Evolutionary conservation across 1,140 invertebrate species (phyloP).

Genomic region (Trinorchestia longiramus): DNA sequence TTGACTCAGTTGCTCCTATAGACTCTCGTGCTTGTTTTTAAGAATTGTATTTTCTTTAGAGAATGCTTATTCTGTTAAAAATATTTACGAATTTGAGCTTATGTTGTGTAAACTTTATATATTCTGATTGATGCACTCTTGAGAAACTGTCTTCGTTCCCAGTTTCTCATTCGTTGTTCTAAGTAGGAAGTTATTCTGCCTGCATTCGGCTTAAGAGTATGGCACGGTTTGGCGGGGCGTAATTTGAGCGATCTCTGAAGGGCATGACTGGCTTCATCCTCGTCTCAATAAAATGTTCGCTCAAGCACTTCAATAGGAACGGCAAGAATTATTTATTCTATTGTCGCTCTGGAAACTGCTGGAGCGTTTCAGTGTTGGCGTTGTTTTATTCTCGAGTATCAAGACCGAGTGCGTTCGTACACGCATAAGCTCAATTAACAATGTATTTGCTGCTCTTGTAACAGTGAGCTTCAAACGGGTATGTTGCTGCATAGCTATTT

Average conservation of each 20-base stretch:
- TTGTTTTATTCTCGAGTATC: neutral
- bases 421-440: neutral
- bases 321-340: neutral
- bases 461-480: neutral
- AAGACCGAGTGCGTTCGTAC: neutral
- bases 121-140: neutral
- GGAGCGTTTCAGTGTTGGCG: neutral
- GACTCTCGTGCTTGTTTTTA: neutral
- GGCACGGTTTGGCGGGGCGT: neutral
- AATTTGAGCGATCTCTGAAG: constrained; percentile 2
- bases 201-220: neutral
- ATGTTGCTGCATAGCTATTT: neutral
- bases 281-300: neutral
- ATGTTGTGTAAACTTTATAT: neutral
- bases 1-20: neutral
- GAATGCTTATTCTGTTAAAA: neutral
- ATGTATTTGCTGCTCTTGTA: neutral
- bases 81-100: neutral
- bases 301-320: neutral
- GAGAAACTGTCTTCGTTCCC: neutral
- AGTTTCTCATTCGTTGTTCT: neutral
- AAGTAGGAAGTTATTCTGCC: neutral
- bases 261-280: constrained; percentile 36
- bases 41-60: neutral
- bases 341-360: neutral